Evolutionary conservation across 2,113 vertebrate species (phyloP).

Genomic region (Oxygymnocypris stewartii): DNA sequence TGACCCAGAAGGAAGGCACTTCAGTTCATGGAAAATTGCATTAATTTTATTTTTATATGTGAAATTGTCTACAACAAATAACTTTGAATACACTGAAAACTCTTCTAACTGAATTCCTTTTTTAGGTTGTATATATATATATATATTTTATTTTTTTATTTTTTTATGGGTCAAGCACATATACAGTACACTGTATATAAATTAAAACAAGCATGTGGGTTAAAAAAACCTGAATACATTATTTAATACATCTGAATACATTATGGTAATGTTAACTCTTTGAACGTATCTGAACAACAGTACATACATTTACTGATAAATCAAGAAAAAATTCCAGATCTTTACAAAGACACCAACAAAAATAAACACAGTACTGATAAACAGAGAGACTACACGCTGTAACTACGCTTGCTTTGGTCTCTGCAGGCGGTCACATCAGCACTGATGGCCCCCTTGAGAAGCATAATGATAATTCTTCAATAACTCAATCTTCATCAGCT

Average conservation of each 20-base stretch:
- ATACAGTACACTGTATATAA: no score
- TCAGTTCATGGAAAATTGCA: background rate
- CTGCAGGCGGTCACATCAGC: constrained; percentile 45
- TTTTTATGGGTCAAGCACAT: background rate
- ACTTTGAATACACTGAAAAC: background rate
- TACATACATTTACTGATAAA: background rate
- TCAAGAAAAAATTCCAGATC: background rate
- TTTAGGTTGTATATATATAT: background rate
- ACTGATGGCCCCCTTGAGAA: constrained; percentile 65
- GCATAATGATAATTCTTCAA: constrained; percentile 67
- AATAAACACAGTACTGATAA: constrained; percentile 60
- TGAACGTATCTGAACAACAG: background rate
- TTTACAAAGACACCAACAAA: background rate
- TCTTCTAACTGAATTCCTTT: background rate
- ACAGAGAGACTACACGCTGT: constrained; percentile 59
- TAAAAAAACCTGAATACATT: background rate
- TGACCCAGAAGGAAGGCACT: background rate
- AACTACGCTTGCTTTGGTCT: constrained; percentile 56
- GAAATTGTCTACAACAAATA: background rate
- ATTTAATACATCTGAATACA: no score
- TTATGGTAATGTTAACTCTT: background rate
- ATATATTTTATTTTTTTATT: no score
- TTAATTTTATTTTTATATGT: background rate
- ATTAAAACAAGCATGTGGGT: no score
- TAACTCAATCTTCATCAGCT: constrained; percentile 69